Evolutionary conservation across 2,113 vertebrate species (phyloP).

Genomic region (Cyphomyrus discorhynchus): DNA sequence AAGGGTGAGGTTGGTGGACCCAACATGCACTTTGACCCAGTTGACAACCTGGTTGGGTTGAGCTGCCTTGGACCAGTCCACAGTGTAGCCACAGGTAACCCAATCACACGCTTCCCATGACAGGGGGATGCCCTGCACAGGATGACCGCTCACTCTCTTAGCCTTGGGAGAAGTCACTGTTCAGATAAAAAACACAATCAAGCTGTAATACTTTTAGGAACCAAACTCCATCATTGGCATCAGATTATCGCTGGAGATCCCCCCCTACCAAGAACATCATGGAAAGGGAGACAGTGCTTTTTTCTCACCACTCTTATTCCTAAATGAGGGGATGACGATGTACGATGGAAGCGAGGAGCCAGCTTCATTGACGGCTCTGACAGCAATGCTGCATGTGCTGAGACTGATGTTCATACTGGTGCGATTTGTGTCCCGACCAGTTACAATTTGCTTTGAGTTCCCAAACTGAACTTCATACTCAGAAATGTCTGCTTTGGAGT

Average conservation of each 20-base stretch:
- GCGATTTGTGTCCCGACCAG: conserved; percentile 19
- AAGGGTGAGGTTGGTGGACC: conserved; percentile 39
- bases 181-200: conserved; percentile 2
- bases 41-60: neutral
- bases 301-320: conserved; percentile 5
- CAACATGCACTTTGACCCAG: conserved; percentile 40
- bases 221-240: neutral
- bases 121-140: conserved; percentile 34
- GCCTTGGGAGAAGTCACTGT: neutral
- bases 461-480: conserved; percentile 40
- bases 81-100: conserved; percentile 45
- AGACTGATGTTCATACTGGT: conserved; percentile 29
- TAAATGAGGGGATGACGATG: conserved; percentile 37
- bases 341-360: conserved; percentile 24
- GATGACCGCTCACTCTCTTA: conserved; percentile 25
- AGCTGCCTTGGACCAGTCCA: conserved; percentile 49
- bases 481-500: conserved; percentile 9
- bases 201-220: neutral
- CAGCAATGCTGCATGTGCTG: conserved; percentile 36
- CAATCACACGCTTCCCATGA: conserved; percentile 31
- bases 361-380: conserved; percentile 25
- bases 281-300: neutral
- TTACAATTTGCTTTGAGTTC: conserved; percentile 19
- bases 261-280: neutral
- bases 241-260: neutral